Percentiles rank a stretch among this genome's conserved stretches.
Evolutionary conservation across 2,888 invertebrate species (phyloP).

Genomic region (Agrilus biguttatus): DNA sequence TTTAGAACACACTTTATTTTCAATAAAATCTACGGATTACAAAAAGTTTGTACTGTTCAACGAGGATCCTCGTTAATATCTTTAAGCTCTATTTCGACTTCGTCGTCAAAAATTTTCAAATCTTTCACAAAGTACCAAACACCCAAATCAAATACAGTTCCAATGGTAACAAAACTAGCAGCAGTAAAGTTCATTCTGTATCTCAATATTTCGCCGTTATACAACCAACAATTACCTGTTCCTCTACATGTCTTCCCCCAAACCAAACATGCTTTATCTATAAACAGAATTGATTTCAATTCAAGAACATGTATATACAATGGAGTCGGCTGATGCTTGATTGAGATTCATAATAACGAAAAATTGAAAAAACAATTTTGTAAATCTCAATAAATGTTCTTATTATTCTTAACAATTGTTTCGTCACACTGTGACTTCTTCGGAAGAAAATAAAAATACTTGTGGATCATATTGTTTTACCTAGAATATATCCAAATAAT

Average conservation of each 20-base stretch:
- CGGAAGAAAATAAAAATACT: too few species aligned
- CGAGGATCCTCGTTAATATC: too few species aligned
- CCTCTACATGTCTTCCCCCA: constrained; percentile 61
- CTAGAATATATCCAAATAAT: constrained; percentile 57
- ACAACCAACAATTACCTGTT: constrained; percentile 61
- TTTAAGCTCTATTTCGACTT: constrained; percentile 31
- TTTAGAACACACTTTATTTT: too few species aligned
- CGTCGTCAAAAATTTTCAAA: constrained; percentile 54
- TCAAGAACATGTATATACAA: too few species aligned
- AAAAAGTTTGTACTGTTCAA: too few species aligned
- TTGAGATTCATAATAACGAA: too few species aligned
- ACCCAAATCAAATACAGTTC: constrained; percentile 47
- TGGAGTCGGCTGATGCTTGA: too few species aligned
- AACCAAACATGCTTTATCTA: constrained; percentile 51
- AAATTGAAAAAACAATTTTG: too few species aligned
- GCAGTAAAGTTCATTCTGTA: constrained; percentile 50
- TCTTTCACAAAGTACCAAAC: constrained; percentile 57
- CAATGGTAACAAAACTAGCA: constrained; percentile 47
- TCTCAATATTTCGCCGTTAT: constrained; percentile 48
- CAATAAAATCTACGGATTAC: too few species aligned
- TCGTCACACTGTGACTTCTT: too few species aligned
- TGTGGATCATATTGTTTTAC: constrained; percentile 30
- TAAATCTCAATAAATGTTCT: too few species aligned
- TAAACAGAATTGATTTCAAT: constrained; percentile 8
- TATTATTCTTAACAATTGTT: too few species aligned